Conservation (phyloP, 2,797 vertebrate species). For the Mormyrus hasselquistii region DNA sequence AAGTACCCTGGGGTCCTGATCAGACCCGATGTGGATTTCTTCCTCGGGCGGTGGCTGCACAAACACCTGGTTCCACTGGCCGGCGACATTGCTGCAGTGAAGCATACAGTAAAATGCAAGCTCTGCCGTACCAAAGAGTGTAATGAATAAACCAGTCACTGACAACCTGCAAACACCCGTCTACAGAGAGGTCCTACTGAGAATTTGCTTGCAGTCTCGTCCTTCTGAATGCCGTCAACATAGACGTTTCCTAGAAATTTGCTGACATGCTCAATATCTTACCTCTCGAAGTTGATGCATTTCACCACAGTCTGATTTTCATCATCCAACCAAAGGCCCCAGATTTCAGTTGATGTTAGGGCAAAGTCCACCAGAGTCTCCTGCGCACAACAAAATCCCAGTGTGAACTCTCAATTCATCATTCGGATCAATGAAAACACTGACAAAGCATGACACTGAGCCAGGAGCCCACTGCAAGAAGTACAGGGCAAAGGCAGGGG, state of each 20-base stretch:
- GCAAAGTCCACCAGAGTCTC: slow-evolving; percentile 84
- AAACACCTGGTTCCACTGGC: slow-evolving; percentile 93
- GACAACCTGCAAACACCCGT: neutral
- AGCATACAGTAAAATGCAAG: neutral
- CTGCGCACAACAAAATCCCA: slow-evolving; percentile 45
- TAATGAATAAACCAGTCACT: neutral
- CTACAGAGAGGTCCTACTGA: neutral
- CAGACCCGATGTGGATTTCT: slow-evolving; percentile 72
- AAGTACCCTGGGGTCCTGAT: slow-evolving; percentile 83
- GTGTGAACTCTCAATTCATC: neutral
- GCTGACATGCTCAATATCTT: slow-evolving; percentile 39
- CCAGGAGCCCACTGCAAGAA: neutral
- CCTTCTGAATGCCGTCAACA: neutral
- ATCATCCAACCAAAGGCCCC: slow-evolving; percentile 86
- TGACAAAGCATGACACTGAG: neutral
- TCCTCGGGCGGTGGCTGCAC: slow-evolving; percentile 82
- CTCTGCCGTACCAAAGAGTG: neutral
- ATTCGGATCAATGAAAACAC: neutral
- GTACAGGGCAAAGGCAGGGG: neutral
- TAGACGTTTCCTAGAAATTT: neutral
- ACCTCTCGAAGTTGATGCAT: slow-evolving; percentile 93
- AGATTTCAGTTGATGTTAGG: slow-evolving; percentile 81
- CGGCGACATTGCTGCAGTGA: slow-evolving; percentile 67
- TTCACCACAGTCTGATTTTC: slow-evolving; percentile 78
- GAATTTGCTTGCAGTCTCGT: neutral